These are phyloP conservation scores for Acleris cristana DNA, from an alignment of 2,888 invertebrate species.

Conservation along the genomic window DNA sequence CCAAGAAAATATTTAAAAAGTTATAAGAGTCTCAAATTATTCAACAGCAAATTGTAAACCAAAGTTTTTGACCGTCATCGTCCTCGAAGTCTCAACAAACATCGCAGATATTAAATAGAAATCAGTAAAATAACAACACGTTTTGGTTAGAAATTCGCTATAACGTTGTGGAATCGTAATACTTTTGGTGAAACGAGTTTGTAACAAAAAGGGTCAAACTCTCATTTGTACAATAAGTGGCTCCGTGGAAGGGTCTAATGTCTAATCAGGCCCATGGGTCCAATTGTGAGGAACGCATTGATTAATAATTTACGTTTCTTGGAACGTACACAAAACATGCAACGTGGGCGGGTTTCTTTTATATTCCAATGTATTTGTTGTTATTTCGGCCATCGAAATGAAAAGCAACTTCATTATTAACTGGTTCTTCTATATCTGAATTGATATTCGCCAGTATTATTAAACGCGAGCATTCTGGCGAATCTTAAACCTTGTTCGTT, in stretches of 20 bases:
- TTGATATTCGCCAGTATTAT: too few relatives aligned
- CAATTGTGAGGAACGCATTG: constrained; percentile 14
- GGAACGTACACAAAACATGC: constrained; percentile 11
- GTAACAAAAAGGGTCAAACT: constrained; percentile 33
- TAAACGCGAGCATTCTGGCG: too few relatives aligned
- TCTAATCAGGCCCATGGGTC: constrained; percentile 42
- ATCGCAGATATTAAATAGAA: constrained; percentile 21
- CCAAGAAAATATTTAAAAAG: constrained; percentile 4
- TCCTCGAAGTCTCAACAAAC: not conserved
- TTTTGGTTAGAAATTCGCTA: constrained; percentile 20
- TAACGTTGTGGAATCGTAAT: constrained; percentile 15
- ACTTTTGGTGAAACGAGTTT: constrained; percentile 19
- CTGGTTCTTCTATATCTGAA: too few relatives aligned
- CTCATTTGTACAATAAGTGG: constrained; percentile 22
- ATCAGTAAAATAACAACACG: constrained; percentile 27
- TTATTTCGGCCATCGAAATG: too few relatives aligned
- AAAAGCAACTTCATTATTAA: too few relatives aligned
- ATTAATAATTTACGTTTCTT: constrained; percentile 32
- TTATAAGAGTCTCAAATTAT: constrained; percentile 4
- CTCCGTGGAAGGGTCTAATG: constrained; percentile 46
- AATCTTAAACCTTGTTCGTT: too few relatives aligned
- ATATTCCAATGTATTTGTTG: too few relatives aligned
- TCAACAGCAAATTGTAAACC: constrained; percentile 5
- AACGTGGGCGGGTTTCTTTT: not conserved
- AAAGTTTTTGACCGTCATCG: constrained; percentile 13